Evolutionary conservation across 2,888 invertebrate species (phyloP), one percentile per base, ranked within the genome.

Genomic region (Caradrina clavipalpis): DNA sequence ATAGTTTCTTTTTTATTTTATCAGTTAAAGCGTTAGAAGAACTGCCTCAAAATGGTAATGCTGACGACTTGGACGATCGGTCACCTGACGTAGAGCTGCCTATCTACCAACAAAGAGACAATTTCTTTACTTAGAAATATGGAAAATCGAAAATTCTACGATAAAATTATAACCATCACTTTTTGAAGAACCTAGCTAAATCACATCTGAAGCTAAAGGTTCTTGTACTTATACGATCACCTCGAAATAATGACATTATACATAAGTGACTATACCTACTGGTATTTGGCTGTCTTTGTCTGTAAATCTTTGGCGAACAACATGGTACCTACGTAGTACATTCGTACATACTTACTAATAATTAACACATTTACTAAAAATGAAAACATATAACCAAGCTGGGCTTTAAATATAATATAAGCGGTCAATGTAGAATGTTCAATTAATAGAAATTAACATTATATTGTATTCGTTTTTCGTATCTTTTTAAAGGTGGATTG

Each of bases 61-160:
- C 94, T 83, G 96, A 96, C 76, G 97, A 98, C 69, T 97, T 97
- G 83, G 98, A 98, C 67, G 97, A 98, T 87, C 96, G 96, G 31
- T 98, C 98, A 60, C 98, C 98, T 50, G 97, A 97, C 84, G 97
- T 97, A 66, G 97, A 98, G 90, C 96, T 98, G 90, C 98, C 98
- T 64, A 96, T 98, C 79, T 98, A 98, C 90, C 98, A 98, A 93
- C 98, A 98, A 93, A 97, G 98, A 89, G 98, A 98, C 89, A 98
- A 98, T 92, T 98, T 97, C 95, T 98, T 97, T 91, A 96, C 97
- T 74, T 97, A 96, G 94, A 82, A 15, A 11, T 35, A 26, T 15
- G 53, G 47, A 45, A 58, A 53, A 42, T 39, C 17, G 54, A 15
- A 42, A 19, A 50, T 11, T 13, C 7, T 10, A 47, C 21, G 19